A percentile compares a stretch with the other conserved stretches of the same genome.
Conservation (phyloP, 2,888 invertebrate genomes). For the Drosophila sordidula region DNA sequence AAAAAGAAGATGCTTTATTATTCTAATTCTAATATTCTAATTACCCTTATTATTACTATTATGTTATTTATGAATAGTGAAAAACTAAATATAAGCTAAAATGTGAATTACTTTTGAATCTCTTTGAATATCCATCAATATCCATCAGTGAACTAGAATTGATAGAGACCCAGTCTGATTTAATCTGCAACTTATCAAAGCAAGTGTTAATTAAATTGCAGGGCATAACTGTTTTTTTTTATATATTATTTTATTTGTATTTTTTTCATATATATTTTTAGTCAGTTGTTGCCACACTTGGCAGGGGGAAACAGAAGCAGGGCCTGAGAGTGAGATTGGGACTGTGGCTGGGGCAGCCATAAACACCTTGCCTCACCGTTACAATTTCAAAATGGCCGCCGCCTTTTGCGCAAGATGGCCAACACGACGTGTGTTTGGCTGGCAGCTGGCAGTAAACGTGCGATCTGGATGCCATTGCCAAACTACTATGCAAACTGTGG, state of each 20-base stretch:
- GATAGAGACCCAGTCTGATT: too few species aligned
- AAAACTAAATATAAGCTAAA: too few species aligned
- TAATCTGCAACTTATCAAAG: background rate
- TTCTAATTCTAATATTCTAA: too few species aligned
- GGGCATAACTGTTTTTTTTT: background rate
- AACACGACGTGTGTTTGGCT: conserved; percentile 55
- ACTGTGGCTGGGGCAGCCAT: conserved; percentile 9
- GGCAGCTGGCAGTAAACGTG: conserved; percentile 42
- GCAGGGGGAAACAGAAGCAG: conserved; percentile 7
- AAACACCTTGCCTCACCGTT: conserved; percentile 55
- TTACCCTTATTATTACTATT: too few species aligned
- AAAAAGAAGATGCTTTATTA: too few species aligned
- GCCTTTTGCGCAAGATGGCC: conserved; percentile 74
- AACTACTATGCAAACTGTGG: conserved; percentile 73
- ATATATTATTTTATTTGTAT: too few species aligned
- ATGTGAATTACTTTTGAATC: too few species aligned
- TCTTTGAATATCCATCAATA: too few species aligned
- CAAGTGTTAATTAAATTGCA: background rate
- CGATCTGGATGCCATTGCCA: conserved; percentile 72
- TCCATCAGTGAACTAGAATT: too few species aligned
- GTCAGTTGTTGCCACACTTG: conserved; percentile 50
- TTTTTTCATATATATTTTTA: too few species aligned
- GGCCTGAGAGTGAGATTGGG: background rate
- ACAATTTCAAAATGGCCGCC: conserved; percentile 67
- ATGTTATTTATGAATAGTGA: too few species aligned